Conservation (phyloP, 1,140 invertebrate species). For the Plectrocnemia conspersa region DNA sequence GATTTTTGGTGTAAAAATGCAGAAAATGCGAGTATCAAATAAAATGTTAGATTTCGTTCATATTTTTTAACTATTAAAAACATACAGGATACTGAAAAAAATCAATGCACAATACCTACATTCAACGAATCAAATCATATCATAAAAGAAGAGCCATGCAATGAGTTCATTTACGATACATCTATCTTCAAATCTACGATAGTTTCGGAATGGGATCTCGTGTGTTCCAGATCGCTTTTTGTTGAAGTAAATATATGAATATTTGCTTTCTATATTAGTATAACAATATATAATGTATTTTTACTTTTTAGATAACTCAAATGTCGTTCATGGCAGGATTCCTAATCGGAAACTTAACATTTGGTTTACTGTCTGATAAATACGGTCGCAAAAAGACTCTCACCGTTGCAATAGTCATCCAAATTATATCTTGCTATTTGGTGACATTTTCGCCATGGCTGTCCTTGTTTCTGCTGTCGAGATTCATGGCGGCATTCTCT, state of each 20-base stretch:
- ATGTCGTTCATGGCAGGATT: conserved; percentile 71
- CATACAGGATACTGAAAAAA: no score
- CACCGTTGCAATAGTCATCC: conserved; percentile 58
- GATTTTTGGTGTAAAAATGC: conserved; percentile 49
- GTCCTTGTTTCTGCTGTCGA: conserved; percentile 60
- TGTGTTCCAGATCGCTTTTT: conserved; percentile 58
- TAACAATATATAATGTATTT: conserved; percentile 8
- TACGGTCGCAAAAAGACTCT: conserved; percentile 56
- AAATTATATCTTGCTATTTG: conserved; percentile 55
- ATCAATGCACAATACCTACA: no score
- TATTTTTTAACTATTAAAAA: no score
- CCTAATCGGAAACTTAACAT: conserved; percentile 61
- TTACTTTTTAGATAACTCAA: conserved; percentile 57
- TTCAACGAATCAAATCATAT: no score
- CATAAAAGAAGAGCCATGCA: conserved; percentile 46
- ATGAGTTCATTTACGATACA: conserved; percentile 55
- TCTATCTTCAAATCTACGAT: conserved; percentile 64
- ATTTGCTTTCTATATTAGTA: background rate
- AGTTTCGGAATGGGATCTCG: conserved; percentile 67
- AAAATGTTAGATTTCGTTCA: no score
- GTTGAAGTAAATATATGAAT: conserved; percentile 47
- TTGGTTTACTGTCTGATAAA: conserved; percentile 68
- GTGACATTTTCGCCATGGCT: conserved; percentile 60
- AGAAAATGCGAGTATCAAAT: conserved; percentile 1
- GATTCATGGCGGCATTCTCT: conserved; percentile 64